phyloP scores from a whole-genome alignment of 2,888 invertebrate species.

The Eristalis intricaria region DNA sequence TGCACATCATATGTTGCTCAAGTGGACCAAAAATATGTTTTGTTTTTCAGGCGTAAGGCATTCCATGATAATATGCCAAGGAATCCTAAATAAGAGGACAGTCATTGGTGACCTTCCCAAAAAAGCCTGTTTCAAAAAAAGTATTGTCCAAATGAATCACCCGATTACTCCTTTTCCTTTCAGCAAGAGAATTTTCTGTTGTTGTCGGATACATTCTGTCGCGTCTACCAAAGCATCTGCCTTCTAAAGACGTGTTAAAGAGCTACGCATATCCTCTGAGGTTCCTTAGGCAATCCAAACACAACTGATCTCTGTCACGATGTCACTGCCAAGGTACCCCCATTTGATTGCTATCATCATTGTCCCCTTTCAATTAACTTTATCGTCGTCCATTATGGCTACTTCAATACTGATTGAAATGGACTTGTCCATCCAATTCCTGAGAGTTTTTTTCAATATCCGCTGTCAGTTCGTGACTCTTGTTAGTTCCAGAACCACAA shows the following conservation, averaged over 20 bases:
- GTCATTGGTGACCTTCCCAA: too few species aligned
- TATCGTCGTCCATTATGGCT: background rate
- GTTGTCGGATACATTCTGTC: background rate
- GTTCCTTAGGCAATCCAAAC: background rate
- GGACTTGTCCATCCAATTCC: slow-evolving; percentile 24
- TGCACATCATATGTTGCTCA: too few species aligned
- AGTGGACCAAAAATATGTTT: too few species aligned
- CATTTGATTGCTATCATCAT: slow-evolving; percentile 3
- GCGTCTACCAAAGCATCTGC: too few species aligned
- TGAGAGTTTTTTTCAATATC: slow-evolving; percentile 41
- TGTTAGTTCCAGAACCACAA: background rate
- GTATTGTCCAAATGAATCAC: too few species aligned
- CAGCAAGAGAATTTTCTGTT: background rate
- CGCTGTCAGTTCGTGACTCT: slow-evolving; percentile 16
- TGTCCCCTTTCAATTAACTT: slow-evolving; percentile 8
- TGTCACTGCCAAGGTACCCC: slow-evolving; percentile 3
- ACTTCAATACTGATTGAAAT: slow-evolving; percentile 19
- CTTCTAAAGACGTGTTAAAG: background rate
- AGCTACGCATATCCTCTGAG: background rate
- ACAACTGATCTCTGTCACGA: background rate
- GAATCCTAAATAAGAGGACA: too few species aligned
- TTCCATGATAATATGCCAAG: too few species aligned
- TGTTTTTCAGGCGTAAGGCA: too few species aligned
- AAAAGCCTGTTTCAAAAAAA: too few species aligned
- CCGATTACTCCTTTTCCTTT: too few species aligned